phyloP scores from a whole-genome alignment of 2,797 vertebrate species.

The Caiman crocodilus region DNA sequence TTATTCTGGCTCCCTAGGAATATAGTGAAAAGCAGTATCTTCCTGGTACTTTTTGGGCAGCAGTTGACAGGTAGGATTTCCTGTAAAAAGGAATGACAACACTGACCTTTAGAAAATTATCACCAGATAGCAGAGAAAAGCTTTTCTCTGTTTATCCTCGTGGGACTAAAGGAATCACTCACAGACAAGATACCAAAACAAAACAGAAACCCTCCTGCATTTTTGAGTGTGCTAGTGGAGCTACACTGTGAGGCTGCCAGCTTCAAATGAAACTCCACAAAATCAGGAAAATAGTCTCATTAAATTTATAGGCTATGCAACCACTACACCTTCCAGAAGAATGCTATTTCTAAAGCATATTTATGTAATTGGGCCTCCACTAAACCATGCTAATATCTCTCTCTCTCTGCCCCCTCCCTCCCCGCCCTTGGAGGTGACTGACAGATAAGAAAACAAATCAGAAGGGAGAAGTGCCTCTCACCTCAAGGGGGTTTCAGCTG shows the following conservation, averaged over 20 bases:
- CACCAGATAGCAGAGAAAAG: conserved; percentile 54
- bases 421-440: conserved; percentile 31
- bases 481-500: conserved; percentile 34
- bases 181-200: conserved; percentile 51
- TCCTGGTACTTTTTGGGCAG: conserved; percentile 37
- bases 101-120: conserved; percentile 73
- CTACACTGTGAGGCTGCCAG: conserved; percentile 30
- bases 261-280: conserved; percentile 34
- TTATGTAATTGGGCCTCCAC: conserved; percentile 29
- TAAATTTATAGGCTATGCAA: conserved; percentile 27
- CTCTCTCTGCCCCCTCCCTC: neutral
- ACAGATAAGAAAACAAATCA: conserved; percentile 53
- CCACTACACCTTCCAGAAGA: conserved; percentile 13
- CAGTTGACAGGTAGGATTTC: conserved; percentile 55
- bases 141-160: conserved; percentile 56
- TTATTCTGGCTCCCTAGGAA: neutral
- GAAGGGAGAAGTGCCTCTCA: conserved; percentile 50
- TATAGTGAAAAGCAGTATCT: conserved; percentile 43
- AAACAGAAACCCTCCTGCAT: conserved; percentile 27
- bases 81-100: conserved; percentile 55
- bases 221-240: conserved; percentile 33
- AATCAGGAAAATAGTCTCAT: neutral
- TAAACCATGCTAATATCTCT: conserved; percentile 51
- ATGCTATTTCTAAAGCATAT: neutral
- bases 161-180: conserved; percentile 22